A percentile compares a stretch with the other conserved stretches of the same genome.
Conservation (phyloP, 1,140 invertebrate genomes). For the Paralvinella palmiformis region DNA sequence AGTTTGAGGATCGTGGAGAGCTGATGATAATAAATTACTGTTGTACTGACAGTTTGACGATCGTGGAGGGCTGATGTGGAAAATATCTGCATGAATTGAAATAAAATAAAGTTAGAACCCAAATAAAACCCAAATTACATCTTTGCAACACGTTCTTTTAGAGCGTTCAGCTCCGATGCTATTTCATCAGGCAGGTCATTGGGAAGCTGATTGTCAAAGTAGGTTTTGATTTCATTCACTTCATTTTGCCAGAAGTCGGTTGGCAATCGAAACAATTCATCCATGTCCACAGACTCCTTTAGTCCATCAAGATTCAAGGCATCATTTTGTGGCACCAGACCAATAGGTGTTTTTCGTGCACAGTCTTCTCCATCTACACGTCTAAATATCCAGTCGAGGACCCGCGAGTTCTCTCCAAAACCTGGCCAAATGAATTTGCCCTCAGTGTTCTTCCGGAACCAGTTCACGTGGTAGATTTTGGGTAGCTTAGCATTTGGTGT, state of each 20-base stretch:
- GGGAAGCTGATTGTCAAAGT: constrained; percentile 87
- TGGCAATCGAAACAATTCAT: constrained; percentile 79
- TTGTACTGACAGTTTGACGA: no score
- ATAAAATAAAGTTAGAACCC: no score
- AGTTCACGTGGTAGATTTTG: constrained; percentile 96
- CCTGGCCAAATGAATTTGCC: constrained; percentile 96
- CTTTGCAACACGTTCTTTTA: constrained; percentile 54
- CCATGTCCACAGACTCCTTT: constrained; percentile 46
- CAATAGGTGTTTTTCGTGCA: constrained; percentile 40
- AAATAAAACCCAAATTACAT: background rate
- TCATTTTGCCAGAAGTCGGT: constrained; percentile 91
- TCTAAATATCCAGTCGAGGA: constrained; percentile 88
- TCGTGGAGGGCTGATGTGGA: no score
- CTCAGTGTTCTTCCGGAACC: constrained; percentile 71
- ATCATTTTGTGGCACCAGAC: constrained; percentile 37
- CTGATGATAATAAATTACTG: no score
- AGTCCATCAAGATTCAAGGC: constrained; percentile 27
- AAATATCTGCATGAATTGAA: no score
- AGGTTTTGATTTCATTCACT: constrained; percentile 72
- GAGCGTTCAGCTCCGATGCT: constrained; percentile 64
- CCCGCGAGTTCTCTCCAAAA: constrained; percentile 91
- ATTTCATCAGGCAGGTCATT: constrained; percentile 77
- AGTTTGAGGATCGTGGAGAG: no score
- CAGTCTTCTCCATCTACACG: constrained; percentile 67
- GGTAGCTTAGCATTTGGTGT: constrained; percentile 57